Evolutionary conservation across 2,797 vertebrate species (phyloP).

Genomic region (Rhabdophis nuchalis): DNA sequence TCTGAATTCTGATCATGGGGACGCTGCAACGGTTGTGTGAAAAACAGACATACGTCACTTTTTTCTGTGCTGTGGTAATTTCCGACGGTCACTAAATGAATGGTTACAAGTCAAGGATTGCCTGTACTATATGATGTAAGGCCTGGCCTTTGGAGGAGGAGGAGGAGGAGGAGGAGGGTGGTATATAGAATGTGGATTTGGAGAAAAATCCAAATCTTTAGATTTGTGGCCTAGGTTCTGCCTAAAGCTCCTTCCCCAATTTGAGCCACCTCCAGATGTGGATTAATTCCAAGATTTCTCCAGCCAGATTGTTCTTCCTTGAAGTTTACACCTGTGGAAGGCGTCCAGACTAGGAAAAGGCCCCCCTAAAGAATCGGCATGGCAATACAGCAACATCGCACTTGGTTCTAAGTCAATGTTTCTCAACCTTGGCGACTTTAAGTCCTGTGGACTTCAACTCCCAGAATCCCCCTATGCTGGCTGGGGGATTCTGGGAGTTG

Average conservation of each 20-base stretch:
- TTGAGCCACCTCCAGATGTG: not conserved
- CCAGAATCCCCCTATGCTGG: too few species aligned
- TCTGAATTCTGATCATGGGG: not conserved
- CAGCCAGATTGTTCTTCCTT: not conserved
- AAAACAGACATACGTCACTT: too few species aligned
- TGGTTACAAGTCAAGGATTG: not conserved
- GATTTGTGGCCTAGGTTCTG: not conserved
- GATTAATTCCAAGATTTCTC: not conserved
- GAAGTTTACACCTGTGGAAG: not conserved
- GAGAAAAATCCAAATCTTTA: not conserved
- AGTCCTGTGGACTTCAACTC: too few species aligned
- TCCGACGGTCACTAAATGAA: too few species aligned
- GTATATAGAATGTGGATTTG: too few species aligned
- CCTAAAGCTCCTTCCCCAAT: not conserved
- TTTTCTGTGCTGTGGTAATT: too few species aligned
- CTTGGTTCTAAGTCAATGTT: too few species aligned
- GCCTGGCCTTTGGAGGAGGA: not conserved
- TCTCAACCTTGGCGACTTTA: too few species aligned
- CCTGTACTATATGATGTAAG: not conserved
- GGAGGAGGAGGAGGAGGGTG: not conserved
- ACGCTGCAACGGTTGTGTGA: too few species aligned
- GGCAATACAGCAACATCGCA: not conserved
- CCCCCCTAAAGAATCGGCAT: not conserved
- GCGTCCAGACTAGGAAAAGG: not conserved
- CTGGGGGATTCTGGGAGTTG: too few species aligned